Evolutionary conservation across 2,888 invertebrate species (phyloP).

Genomic region (Epsilonema sp.): DNA sequence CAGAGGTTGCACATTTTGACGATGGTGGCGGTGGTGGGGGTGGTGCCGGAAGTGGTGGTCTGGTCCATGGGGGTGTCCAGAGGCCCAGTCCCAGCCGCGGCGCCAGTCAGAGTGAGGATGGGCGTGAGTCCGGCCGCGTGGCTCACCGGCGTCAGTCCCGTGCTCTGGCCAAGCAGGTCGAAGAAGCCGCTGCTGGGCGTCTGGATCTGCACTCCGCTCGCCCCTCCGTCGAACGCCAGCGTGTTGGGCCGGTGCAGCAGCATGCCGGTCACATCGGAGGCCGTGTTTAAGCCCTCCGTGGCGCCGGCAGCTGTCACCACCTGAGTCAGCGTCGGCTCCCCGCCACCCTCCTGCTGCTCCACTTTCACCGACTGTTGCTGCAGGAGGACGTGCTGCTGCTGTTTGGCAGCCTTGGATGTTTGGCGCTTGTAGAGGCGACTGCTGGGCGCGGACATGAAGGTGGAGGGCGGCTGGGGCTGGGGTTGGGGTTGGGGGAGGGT

Average conservation of each 20-base stretch:
- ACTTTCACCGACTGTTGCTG: background rate
- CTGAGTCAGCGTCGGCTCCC: conserved; percentile 3
- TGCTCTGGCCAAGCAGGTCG: conserved; percentile 78
- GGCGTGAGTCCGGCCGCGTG: conserved; percentile 26
- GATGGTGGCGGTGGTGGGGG: too few relatives aligned
- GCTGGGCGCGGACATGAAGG: too few relatives aligned
- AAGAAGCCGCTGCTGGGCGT: conserved; percentile 66
- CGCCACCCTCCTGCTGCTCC: conserved; percentile 8
- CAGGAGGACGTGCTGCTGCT: too few relatives aligned
- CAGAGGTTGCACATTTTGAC: too few relatives aligned
- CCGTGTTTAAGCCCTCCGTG: background rate
- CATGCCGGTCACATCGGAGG: background rate
- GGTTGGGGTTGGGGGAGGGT: too few relatives aligned
- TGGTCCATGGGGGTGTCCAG: background rate
- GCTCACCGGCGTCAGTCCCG: conserved; percentile 62
- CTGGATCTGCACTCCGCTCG: conserved; percentile 57
- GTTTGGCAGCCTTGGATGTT: too few relatives aligned
- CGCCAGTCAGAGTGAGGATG: conserved; percentile 4
- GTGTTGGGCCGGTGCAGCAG: conserved; percentile 29
- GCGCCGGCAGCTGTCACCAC: background rate
- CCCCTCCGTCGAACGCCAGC: conserved; percentile 31
- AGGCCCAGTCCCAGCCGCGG: background rate
- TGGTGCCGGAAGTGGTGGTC: background rate
- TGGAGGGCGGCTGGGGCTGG: too few relatives aligned
- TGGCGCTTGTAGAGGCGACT: too few relatives aligned